Evolutionary conservation across 2,888 invertebrate genomes (phyloP), one percentile per base, ranked within the genome.

Genomic region (Desoria tigrina): DNA sequence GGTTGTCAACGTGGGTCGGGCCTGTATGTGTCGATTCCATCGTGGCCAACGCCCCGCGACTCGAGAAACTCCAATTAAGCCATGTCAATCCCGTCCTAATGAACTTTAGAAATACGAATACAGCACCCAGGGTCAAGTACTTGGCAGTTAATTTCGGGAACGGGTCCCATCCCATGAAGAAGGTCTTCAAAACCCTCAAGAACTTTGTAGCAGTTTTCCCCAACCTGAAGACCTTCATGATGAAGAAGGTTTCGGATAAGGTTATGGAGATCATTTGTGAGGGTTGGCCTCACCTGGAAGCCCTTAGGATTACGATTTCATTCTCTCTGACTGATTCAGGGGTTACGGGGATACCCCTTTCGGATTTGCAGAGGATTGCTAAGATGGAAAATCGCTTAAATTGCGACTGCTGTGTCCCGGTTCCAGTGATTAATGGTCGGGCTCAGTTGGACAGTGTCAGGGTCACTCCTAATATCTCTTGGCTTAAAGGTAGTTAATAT

Each of bases 271-370:
- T 65, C 32, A 60, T 71, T 42, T 51, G 58, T 42, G 62, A 63
- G 16, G 71, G 68, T 32, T 68, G 68, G 71, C 68, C 65, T 21
- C 32, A 58, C 32, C 45, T 71, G 27, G 58, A 66, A 61, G 63
- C 63, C 53, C 55, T 71, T 23, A 53, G 68, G 42, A 58, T 71
- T 24, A 66, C 68, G 27, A 71, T 58, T 50, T 39, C 61, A n/a
- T 68, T 68, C 24, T 68, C 68, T 42, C 58, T 71, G 57, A 60
- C 68, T 42, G 71, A 71, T 63, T 66, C 71, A 42, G 71, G 71
- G 26, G 51, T 71, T 55, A 68, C 68, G 21, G 71, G 71, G 3
- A 70, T 70, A 39, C 60, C 68, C 9, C 37, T 53, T 11, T 49
- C 63, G 37, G 64, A 65, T 42, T 55, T 68, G 55, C 62, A 67